Conservation (phyloP, 2,113 vertebrate species). For the Pavo muticus region DNA sequence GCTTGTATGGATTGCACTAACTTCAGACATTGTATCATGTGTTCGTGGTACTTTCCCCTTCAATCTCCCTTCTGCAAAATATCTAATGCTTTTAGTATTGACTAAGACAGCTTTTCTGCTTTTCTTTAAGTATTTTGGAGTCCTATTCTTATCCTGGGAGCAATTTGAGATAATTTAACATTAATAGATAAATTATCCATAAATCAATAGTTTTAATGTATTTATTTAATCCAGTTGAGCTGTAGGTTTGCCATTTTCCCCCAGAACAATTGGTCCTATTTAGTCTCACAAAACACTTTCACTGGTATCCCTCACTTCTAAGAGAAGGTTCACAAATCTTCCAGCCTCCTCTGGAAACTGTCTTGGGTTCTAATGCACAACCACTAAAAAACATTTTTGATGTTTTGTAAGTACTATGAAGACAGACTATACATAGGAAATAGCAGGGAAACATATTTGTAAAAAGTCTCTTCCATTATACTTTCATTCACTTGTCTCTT, state of each 20-base stretch:
- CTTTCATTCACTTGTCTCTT: no score
- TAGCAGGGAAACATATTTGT: fast-evolving
- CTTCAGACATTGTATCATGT: not conserved
- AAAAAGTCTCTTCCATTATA: not conserved
- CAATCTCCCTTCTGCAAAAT: not conserved
- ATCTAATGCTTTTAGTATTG: not conserved
- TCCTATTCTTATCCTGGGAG: not conserved
- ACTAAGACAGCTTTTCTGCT: not conserved
- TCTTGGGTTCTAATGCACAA: not conserved
- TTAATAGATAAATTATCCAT: fast-evolving
- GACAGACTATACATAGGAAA: not conserved
- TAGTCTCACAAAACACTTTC: not conserved
- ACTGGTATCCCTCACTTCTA: not conserved
- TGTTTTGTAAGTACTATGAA: not conserved
- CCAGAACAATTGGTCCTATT: not conserved
- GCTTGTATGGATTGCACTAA: not conserved
- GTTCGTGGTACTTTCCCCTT: not conserved
- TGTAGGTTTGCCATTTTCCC: not conserved
- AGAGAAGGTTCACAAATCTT: not conserved
- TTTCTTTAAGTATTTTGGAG: not conserved
- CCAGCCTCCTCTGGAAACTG: not conserved
- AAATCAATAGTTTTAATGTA: not conserved
- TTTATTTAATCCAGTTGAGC: not conserved
- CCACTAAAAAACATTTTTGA: not conserved
- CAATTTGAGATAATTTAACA: not conserved